phyloP scores from a whole-genome alignment of 1,140 invertebrate species.

The Cherax quadricarinatus region DNA sequence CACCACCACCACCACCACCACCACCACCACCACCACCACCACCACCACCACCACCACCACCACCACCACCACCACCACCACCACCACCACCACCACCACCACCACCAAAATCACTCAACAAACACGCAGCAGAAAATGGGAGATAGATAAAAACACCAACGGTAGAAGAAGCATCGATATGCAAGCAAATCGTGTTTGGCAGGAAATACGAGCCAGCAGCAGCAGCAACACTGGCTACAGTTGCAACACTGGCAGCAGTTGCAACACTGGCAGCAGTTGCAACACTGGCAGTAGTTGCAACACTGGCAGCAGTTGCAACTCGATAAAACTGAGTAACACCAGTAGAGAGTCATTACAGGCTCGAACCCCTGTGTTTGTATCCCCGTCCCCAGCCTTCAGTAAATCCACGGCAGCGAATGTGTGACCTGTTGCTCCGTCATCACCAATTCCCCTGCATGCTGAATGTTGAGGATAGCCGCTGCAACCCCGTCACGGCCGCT shows the following conservation, averaged over 20 bases:
- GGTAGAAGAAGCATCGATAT: constrained; percentile 48
- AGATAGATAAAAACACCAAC: constrained; percentile 45
- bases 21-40: neutral
- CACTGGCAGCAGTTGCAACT: neutral
- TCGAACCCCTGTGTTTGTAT: neutral
- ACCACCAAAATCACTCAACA: constrained; percentile 22
- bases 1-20: neutral
- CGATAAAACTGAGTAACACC: constrained; percentile 59
- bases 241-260: too few relatives aligned
- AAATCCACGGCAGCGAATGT: constrained; percentile 51
- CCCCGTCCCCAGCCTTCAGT: constrained; percentile 13
- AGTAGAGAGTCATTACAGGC: constrained; percentile 49
- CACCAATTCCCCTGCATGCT: constrained; percentile 61
- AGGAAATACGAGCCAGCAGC: constrained; percentile 35
- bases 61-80: neutral
- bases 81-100: too few relatives aligned
- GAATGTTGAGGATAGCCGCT: constrained; percentile 52
- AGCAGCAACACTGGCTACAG: neutral
- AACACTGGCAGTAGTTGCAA: neutral
- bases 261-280: neutral
- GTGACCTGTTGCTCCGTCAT: constrained; percentile 67
- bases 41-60: neutral
- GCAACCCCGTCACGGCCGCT: constrained; percentile 53
- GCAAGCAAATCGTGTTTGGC: constrained; percentile 47
- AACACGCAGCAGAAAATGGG: constrained; percentile 36